phyloP scores from a whole-genome alignment of 2,113 vertebrate species.

The Thamnaconus septentrionalis region DNA sequence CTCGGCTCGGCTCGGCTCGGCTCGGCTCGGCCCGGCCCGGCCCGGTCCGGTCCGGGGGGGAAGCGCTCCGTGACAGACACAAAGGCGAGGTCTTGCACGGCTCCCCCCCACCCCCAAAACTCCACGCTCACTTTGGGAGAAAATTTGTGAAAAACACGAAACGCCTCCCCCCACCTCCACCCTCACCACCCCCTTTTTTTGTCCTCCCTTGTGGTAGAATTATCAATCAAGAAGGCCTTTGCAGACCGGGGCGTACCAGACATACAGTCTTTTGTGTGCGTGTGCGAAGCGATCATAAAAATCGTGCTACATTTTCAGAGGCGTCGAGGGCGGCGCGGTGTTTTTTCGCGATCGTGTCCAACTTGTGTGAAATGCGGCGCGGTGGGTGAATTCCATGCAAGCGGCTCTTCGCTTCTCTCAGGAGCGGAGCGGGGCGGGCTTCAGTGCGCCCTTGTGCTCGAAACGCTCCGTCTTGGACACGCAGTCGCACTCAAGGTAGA shows the following conservation, averaged over 20 bases:
- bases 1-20: constrained; percentile 2
- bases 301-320: background rate
- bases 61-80: constrained; percentile 66
- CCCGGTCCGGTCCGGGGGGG: constrained; percentile 37
- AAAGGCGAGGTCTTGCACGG: constrained; percentile 61
- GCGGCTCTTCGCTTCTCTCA: constrained; percentile 43
- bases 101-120: constrained; percentile 35
- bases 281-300: too few relatives aligned
- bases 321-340: background rate
- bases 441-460: constrained; percentile 66
- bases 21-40: constrained; percentile 36
- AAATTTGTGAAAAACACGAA: constrained; percentile 53
- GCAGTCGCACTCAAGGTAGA: constrained; percentile 57
- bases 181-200: constrained; percentile 47
- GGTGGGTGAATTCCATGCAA: constrained; percentile 38
- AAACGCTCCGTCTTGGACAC: constrained; percentile 58
- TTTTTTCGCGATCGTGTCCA: constrained; percentile 37
- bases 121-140: constrained; percentile 67
- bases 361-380: constrained; percentile 61
- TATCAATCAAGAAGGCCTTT: constrained; percentile 41
- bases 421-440: constrained; percentile 71
- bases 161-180: constrained; percentile 47
- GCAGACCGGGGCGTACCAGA: constrained; percentile 34
- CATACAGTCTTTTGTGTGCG: constrained; percentile 4
- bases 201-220: constrained; percentile 25